phyloP scores from a whole-genome alignment of 2,888 invertebrate genomes.

The Eupithecia subfuscata region DNA sequence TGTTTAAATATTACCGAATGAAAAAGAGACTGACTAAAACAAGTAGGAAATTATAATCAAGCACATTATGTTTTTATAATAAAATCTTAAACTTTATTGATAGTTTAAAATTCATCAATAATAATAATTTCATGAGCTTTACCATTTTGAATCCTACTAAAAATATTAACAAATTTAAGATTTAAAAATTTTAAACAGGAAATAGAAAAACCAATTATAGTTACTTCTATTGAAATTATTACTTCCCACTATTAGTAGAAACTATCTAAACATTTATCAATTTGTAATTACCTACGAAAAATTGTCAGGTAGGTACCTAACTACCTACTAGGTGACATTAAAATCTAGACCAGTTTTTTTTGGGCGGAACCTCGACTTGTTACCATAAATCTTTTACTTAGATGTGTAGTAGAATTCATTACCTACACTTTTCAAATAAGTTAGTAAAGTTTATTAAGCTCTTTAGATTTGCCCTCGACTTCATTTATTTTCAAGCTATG shows the following conservation, averaged over 20 bases:
- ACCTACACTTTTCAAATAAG: slow-evolving; percentile 6
- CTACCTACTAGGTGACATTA: not conserved
- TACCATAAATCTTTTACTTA: slow-evolving; percentile 28
- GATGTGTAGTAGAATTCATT: slow-evolving; percentile 23
- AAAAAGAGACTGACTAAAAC: no score
- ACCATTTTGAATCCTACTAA: no score
- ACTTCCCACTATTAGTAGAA: not conserved
- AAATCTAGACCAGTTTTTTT: slow-evolving; percentile 27
- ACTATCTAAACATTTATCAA: not conserved
- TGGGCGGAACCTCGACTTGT: slow-evolving; percentile 21
- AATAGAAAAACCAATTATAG: no score
- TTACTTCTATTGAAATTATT: no score
- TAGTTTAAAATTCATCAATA: no score
- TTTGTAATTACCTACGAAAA: not conserved
- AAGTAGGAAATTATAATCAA: no score
- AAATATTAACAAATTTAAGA: no score
- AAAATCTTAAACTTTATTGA: no score
- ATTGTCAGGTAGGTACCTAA: not conserved
- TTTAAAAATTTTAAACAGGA: no score
- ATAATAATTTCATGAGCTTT: no score
- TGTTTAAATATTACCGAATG: no score
- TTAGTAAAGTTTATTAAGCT: not conserved
- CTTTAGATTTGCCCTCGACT: not conserved
- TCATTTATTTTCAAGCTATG: not conserved
- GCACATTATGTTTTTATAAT: no score